These are phyloP conservation scores for Nematostella vectensis DNA, from an alignment of 92 coral and sea anemone genomes.

Conservation along the genomic window DNA sequence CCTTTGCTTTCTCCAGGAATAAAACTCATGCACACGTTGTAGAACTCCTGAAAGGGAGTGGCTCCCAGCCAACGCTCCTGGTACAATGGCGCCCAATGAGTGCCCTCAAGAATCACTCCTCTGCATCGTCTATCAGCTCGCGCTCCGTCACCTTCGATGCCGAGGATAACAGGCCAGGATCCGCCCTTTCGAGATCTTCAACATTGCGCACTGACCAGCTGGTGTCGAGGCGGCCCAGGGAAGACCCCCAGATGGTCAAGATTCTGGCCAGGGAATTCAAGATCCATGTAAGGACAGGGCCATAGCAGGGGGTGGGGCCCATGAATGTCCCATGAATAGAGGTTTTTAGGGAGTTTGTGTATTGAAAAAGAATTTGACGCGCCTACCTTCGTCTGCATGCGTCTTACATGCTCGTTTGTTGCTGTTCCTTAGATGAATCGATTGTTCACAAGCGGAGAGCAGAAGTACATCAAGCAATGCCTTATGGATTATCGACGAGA, in stretches of 20 bases:
- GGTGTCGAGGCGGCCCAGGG: slow-evolving; percentile 22
- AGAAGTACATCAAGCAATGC: slow-evolving; percentile 80
- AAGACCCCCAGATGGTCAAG: slow-evolving; percentile 26
- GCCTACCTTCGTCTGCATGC: too few relatives aligned
- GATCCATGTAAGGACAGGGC: slow-evolving; percentile 49
- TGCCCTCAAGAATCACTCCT: slow-evolving; percentile 48
- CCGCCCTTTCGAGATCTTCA: slow-evolving; percentile 24
- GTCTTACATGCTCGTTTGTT: too few relatives aligned
- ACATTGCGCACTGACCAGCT: slow-evolving; percentile 49
- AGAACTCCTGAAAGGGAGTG: slow-evolving; percentile 74
- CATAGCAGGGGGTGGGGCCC: too few relatives aligned
- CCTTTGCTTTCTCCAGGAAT: slow-evolving; percentile 37
- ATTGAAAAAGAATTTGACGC: too few relatives aligned
- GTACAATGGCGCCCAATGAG: slow-evolving; percentile 85
- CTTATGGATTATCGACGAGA: slow-evolving; percentile 71
- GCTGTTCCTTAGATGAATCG: slow-evolving; percentile 61
- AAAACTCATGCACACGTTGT: slow-evolving; percentile 66
- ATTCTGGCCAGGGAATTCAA: slow-evolving; percentile 54
- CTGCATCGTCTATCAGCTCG: slow-evolving; percentile 49
- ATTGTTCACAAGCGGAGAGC: slow-evolving; percentile 94
- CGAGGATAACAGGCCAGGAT: slow-evolving; percentile 18
- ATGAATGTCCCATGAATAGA: neutral
- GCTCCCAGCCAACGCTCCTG: slow-evolving; percentile 61
- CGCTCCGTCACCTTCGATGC: slow-evolving; percentile 57
- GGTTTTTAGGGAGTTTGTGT: neutral